Evolutionary conservation across 2,797 vertebrate genomes (phyloP).

Genomic region (Eremophila alpestris): DNA sequence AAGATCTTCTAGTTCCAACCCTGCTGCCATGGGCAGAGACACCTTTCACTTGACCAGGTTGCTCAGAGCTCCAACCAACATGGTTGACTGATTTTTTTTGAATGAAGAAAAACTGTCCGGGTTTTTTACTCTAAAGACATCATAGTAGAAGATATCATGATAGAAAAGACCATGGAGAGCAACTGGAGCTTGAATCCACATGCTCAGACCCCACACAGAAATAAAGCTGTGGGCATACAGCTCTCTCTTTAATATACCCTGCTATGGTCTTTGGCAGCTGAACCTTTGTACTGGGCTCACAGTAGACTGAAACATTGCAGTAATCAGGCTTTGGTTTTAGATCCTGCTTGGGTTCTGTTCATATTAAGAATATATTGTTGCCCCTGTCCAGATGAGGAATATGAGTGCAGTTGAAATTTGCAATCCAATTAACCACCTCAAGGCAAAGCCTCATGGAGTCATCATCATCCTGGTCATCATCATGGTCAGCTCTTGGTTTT

Average conservation of each 20-base stretch:
- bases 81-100: background rate
- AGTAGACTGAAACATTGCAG: background rate
- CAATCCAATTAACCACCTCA: background rate
- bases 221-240: background rate
- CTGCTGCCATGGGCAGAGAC: background rate
- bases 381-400: background rate
- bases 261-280: background rate
- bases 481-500: background rate
- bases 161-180: background rate
- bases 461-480: no score
- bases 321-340: background rate
- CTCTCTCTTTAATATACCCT: background rate
- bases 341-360: background rate
- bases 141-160: background rate
- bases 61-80: background rate
- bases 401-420: background rate
- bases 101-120: background rate
- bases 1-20: background rate
- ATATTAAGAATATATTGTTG: background rate
- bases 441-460: background rate
- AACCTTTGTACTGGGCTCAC: background rate
- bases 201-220: background rate
- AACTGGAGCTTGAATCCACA: background rate
- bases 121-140: background rate
- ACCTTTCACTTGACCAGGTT: background rate